These are phyloP conservation scores for Sesia bembeciformis DNA, from an alignment of 2,888 invertebrate genomes.

Conservation along the genomic window DNA sequence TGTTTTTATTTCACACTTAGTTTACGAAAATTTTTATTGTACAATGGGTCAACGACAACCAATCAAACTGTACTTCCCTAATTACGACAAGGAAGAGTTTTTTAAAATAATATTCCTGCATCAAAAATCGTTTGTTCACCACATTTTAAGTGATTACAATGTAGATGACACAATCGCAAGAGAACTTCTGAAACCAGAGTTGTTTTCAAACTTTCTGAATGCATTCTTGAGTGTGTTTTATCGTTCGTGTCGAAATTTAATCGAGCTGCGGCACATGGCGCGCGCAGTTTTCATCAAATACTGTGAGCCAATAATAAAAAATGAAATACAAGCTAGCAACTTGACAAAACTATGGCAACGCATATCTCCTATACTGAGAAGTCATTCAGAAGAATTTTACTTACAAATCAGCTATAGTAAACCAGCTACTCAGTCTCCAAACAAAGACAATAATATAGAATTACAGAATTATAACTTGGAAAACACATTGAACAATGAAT, in stretches of 20 bases:
- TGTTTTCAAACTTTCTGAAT: conserved; percentile 87
- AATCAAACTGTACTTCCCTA: conserved; percentile 83
- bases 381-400: conserved; percentile 85
- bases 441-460: conserved; percentile 38
- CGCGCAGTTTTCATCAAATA: conserved; percentile 83
- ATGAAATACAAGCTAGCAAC: conserved; percentile 77
- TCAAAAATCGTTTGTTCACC: conserved; percentile 41
- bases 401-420: conserved; percentile 73
- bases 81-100: conserved; percentile 84
- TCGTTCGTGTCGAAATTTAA: conserved; percentile 87
- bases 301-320: conserved; percentile 82
- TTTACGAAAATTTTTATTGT: conserved; percentile 85
- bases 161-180: conserved; percentile 15
- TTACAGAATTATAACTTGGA: conserved; percentile 34
- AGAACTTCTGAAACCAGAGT: conserved; percentile 29
- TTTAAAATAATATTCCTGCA: conserved; percentile 59
- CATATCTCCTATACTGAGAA: conserved; percentile 83
- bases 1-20: conserved; percentile 83
- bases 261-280: conserved; percentile 88
- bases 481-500: conserved; percentile 52
- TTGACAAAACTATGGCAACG: conserved; percentile 85
- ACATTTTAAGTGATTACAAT: conserved; percentile 35
- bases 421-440: conserved; percentile 29
- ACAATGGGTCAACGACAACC: conserved; percentile 82
- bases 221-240: conserved; percentile 90